phyloP scores from a whole-genome alignment of 2,888 invertebrate genomes.

The Drosophila recens region DNA sequence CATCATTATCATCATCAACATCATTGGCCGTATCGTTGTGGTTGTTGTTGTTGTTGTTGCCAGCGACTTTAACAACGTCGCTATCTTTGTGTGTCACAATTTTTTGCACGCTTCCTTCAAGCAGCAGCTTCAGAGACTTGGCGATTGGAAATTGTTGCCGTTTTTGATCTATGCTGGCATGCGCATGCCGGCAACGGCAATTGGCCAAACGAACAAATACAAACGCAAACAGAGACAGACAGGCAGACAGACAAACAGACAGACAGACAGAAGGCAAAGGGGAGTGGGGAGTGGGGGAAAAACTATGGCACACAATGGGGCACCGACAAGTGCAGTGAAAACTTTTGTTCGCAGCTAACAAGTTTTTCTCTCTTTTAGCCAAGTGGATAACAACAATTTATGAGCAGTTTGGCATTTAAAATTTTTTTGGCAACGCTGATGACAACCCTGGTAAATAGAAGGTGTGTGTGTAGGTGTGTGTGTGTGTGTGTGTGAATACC shows the following conservation, averaged over 20 bases:
- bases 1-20: conserved; percentile 20
- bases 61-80: conserved; percentile 24
- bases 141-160: conserved; percentile 71
- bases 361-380: conserved; percentile 45
- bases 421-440: conserved; percentile 43
- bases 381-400: conserved; percentile 64
- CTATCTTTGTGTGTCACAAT: conserved; percentile 80
- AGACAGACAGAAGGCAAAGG: conserved; percentile 17
- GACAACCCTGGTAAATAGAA: conserved; percentile 14
- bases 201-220: conserved; percentile 63
- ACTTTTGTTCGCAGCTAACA: conserved; percentile 63
- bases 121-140: conserved; percentile 15
- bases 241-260: neutral
- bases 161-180: conserved; percentile 78
- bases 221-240: conserved; percentile 36
- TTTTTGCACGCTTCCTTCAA: conserved; percentile 68
- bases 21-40: conserved; percentile 41
- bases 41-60: conserved; percentile 37
- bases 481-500: neutral
- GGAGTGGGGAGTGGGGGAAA: neutral
- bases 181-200: conserved; percentile 73
- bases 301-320: conserved; percentile 49
- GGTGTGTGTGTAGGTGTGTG: neutral
- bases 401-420: conserved; percentile 66
- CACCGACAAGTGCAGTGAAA: conserved; percentile 76